Evolutionary conservation across 2,797 vertebrate species (phyloP).

Genomic region (Rhabdomys pumilio): DNA sequence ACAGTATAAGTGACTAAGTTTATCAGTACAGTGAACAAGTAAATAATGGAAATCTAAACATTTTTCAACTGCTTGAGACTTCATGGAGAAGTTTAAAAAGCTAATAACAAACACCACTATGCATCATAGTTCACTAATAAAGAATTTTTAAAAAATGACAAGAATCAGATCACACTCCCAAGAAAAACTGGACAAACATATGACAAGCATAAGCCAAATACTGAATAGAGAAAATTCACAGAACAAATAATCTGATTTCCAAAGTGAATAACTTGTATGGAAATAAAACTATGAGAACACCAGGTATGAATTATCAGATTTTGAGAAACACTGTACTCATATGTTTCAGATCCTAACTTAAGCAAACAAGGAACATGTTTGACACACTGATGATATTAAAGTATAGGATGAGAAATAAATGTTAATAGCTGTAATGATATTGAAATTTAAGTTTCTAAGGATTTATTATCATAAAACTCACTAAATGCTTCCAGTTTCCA

Average conservation of each 20-base stretch:
- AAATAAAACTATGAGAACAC: not conserved
- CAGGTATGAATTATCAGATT: conserved; percentile 17
- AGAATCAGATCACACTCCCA: conserved; percentile 42
- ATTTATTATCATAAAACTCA: conserved; percentile 9
- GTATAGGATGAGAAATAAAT: conserved; percentile 32
- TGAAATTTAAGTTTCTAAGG: conserved; percentile 27
- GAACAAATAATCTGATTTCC: conserved; percentile 40
- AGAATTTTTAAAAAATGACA: not conserved
- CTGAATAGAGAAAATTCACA: conserved; percentile 30
- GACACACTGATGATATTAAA: not conserved
- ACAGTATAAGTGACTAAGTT: conserved; percentile 31
- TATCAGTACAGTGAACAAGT: not conserved
- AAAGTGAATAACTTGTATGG: conserved; percentile 22
- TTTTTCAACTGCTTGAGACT: conserved; percentile 24
- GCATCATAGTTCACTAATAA: conserved; percentile 14
- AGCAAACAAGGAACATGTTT: not conserved
- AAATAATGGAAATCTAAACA: conserved; percentile 25
- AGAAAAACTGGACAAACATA: conserved; percentile 39
- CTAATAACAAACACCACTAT: conserved; percentile 8
- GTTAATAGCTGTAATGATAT: conserved; percentile 1
- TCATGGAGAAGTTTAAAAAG: conserved; percentile 24
- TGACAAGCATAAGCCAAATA: conserved; percentile 38
- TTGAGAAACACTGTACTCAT: conserved; percentile 1
- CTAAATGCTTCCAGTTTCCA: not conserved
- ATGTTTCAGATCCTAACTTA: not conserved